phyloP scores from a whole-genome alignment of 2,797 vertebrate genomes.

The Scleropages formosus region DNA sequence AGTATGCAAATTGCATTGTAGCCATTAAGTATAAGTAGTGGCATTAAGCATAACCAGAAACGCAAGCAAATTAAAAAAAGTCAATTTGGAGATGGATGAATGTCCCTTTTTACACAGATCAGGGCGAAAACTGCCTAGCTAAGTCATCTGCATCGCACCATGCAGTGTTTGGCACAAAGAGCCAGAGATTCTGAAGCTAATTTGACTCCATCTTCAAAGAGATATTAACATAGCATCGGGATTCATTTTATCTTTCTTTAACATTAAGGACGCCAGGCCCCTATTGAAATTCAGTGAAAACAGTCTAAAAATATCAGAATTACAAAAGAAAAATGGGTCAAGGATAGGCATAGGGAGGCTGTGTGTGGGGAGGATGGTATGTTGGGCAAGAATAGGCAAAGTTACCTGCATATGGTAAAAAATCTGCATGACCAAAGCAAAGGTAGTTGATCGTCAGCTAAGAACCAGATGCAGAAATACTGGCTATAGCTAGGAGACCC shows the following conservation, averaged over 20 bases:
- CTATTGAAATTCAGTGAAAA: conserved; percentile 61
- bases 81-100: conserved; percentile 45
- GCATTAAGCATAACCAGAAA: neutral
- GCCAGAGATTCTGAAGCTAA: conserved; percentile 59
- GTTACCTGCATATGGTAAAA: neutral
- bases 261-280: conserved; percentile 63
- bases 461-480: no score
- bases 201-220: conserved; percentile 71
- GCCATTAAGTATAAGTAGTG: no score
- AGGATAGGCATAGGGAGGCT: conserved; percentile 28
- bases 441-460: no score
- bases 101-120: conserved; percentile 42
- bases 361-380: neutral
- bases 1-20: no score
- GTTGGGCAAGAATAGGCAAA: neutral
- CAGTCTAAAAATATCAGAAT: conserved; percentile 51
- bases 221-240: conserved; percentile 63
- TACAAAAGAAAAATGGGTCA: conserved; percentile 36
- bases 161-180: conserved; percentile 51
- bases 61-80: neutral
- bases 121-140: conserved; percentile 52
- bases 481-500: no score
- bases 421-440: no score
- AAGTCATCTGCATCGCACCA: conserved; percentile 59
- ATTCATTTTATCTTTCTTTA: conserved; percentile 66